Evolutionary conservation across 2,888 invertebrate genomes (phyloP), one percentile per base, ranked within the genome.

Genomic region (Apamea crenata): DNA sequence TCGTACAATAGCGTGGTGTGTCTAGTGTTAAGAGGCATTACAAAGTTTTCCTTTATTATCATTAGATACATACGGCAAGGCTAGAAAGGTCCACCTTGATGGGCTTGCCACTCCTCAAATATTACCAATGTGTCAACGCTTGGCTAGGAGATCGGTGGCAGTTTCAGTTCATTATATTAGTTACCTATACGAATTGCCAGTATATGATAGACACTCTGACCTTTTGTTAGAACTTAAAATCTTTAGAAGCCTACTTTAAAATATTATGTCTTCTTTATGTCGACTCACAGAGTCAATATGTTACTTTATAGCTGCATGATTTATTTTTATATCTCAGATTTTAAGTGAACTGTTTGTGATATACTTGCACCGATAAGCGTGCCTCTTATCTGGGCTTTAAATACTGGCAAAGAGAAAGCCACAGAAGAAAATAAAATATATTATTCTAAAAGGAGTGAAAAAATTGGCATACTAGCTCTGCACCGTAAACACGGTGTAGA

Each of bases 1-100:
- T 75, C 68, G 68, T 81, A 80, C 77, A 84, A 87, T 85, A 74
- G n/a, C 68, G 44, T 56, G 36, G 29, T 72, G 66, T 32, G 50
- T 74, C 76, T 83, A 86, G 79, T 68, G 61, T 72, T 67, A 73
- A 50, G 32, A 53, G 36, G 21, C n/a, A 44, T 56, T 56, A n/a
- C 18, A 59, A 50, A 73, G 29, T 73, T 29, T 77, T 44, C 59
- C 32, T 82, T 36, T 63, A 61, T 18, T 59, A 18, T 53, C 25
- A 18, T 53, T 53, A 53, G 0, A 36, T 70, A 25, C 25, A 25
- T 6, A 36, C 10, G 25, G 25, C 10, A 36, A 53, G 18, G 10
- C 70, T 70, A n/a, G 2, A n/a, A 10, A 10, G 10, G 18, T 50
- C 12, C 44, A 18, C 12, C 12, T 56, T 32, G 14, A 18, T 56